These are phyloP conservation scores for Leptoteleia sp. DNA, from an alignment of 1,140 invertebrate species.

Conservation along the genomic window DNA sequence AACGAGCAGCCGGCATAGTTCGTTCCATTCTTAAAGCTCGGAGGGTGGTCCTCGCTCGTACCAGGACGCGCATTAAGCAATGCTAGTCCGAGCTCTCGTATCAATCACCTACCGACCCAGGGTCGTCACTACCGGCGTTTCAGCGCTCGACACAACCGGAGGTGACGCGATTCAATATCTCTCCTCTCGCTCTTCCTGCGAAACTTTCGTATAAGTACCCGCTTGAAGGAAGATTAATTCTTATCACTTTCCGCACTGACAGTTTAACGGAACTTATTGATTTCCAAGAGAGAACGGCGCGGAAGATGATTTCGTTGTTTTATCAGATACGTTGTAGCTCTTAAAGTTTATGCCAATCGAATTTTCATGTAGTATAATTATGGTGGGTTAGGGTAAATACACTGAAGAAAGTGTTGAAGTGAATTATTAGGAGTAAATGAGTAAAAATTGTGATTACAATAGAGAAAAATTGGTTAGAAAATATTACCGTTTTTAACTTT, in stretches of 20 bases:
- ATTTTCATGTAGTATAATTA: no score
- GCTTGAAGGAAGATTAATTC: constrained; percentile 60
- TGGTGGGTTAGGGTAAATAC: no score
- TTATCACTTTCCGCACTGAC: constrained; percentile 54
- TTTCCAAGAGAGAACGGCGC: not conserved
- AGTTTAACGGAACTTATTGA: constrained; percentile 44
- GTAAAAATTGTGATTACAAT: no score
- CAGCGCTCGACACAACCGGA: constrained; percentile 72
- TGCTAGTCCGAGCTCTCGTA: no score
- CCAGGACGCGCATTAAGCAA: constrained; percentile 72
- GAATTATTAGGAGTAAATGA: no score
- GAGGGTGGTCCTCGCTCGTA: constrained; percentile 71
- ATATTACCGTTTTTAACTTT: no score
- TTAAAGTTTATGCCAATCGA: not conserved
- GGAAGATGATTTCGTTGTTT: constrained; percentile 25
- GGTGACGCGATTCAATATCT: constrained; percentile 77
- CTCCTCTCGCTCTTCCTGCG: constrained; percentile 48
- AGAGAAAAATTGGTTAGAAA: no score
- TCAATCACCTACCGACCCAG: no score
- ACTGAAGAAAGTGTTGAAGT: no score
- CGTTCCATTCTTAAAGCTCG: constrained; percentile 76
- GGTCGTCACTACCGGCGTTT: constrained; percentile 57
- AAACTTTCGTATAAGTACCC: constrained; percentile 50
- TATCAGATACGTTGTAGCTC: not conserved
- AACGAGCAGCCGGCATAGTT: constrained; percentile 74